Percentiles rank a stretch among this genome's conserved stretches.
These are phyloP conservation scores for Arctopsyche grandis DNA, from an alignment of 1,140 invertebrate species.

Conservation along the genomic window DNA sequence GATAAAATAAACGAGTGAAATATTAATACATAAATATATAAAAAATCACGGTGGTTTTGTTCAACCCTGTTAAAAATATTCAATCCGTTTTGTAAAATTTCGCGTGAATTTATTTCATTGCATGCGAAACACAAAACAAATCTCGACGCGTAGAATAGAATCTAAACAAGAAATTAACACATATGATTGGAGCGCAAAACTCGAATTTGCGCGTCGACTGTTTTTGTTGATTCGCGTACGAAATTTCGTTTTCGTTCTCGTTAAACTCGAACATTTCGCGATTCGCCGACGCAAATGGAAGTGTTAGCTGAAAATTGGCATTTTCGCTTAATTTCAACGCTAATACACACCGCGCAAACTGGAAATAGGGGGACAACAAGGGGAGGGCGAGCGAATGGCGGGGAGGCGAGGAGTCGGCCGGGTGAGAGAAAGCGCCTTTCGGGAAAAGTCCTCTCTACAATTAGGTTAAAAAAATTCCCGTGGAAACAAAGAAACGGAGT, in stretches of 20 bases:
- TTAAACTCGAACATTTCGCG: neutral
- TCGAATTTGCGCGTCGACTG: too few species aligned
- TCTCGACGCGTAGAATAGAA: too few species aligned
- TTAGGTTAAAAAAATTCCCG: conserved; percentile 52
- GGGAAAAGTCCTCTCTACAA: conserved; percentile 47
- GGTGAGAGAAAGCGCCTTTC: conserved; percentile 17
- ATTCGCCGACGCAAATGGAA: conserved; percentile 11
- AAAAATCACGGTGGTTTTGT: too few species aligned
- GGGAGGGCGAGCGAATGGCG: neutral
- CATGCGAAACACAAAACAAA: too few species aligned
- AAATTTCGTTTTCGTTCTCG: conserved; percentile 4
- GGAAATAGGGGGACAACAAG: neutral
- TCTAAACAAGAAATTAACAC: too few species aligned
- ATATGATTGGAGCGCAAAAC: too few species aligned
- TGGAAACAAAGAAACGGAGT: conserved; percentile 51
- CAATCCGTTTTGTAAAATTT: too few species aligned
- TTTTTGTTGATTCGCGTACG: neutral
- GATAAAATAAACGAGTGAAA: too few species aligned
- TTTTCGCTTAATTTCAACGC: conserved; percentile 33
- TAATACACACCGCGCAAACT: conserved; percentile 3
- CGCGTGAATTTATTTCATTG: too few species aligned
- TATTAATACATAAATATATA: too few species aligned
- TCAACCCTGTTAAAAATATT: too few species aligned
- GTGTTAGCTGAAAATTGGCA: conserved; percentile 15
- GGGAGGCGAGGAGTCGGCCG: neutral